Base-by-base conservation (phyloP, 2,797 vertebrate species). In the Melanotaenia parkinsoni region DNA sequence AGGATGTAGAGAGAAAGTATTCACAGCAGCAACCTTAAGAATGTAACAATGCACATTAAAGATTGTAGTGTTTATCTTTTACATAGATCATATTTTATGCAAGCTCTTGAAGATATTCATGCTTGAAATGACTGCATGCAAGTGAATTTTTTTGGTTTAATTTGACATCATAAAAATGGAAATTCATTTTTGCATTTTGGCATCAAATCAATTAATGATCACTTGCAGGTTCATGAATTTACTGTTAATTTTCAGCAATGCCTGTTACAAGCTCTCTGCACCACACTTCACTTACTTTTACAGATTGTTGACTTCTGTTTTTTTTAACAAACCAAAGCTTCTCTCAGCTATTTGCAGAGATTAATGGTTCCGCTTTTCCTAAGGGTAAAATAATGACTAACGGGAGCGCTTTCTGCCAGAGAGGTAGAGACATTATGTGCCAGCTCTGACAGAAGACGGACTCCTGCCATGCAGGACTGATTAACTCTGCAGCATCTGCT, bases 381-480 rank as follows among this genome's bases (percentile, higher is more conserved):
- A 28, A 38, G 37, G 43, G 26, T 58, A 35, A 74, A 38, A 50
- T 18, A 58, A 63, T 63, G 61, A 51, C 35, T 73, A 73, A 50
- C 70, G 67, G 66, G 40, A 12, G 30, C 65, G 59, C 8, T 72
- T 33, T 1, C 22, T 66, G 50, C 64, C 64, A 83, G 3, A 54
- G 51, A 66, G 45, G 37, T 70, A 45, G 26, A 67, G 74, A 71
- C 40, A 62, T 8, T 33, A 22, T 74, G 77, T 57, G 47, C 83
- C 70, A 59, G 28, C 20, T 60, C 38, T 57, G 51, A 63, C 43
- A 62, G 47, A 53, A 67, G 71, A 75, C 65, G 60, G 69, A 83
- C 37, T 60, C 4, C 65, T 75, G 77, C 26, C 72, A 71, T 50
- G 45, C 65, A 76, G 54, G 62, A 88, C 86, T 87, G 56, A 88